A percentile compares a stretch with the other conserved stretches of the same genome.
These are phyloP conservation scores for Ridgeia piscesae DNA, from an alignment of 1,140 invertebrate species.

Conservation along the genomic window DNA sequence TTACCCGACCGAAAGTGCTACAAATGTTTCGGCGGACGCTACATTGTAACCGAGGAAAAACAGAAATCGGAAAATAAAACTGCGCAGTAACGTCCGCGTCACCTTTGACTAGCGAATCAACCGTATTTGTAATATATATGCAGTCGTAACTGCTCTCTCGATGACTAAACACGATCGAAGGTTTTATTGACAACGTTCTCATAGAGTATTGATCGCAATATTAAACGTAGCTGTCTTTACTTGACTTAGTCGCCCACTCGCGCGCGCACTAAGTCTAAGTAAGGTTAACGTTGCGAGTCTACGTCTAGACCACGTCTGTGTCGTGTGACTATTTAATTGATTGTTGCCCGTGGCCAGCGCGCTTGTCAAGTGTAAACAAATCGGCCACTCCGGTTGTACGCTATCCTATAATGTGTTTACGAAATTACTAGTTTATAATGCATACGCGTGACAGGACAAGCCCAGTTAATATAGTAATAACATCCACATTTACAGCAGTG, in stretches of 20 bases:
- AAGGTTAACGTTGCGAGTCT: not conserved
- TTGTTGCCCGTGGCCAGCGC: not conserved
- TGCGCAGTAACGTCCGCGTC: not conserved
- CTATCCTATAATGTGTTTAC: not conserved
- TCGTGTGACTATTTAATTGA: not conserved
- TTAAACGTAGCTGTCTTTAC: not conserved
- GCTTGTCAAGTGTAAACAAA: not conserved
- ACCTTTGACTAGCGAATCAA: not conserved
- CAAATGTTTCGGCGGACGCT: not conserved
- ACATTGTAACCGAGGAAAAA: not conserved
- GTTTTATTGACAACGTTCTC: not conserved
- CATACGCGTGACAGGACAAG: too few species aligned
- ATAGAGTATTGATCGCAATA: not conserved
- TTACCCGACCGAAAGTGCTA: not conserved
- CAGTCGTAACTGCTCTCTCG: not conserved
- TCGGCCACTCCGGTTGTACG: not conserved
- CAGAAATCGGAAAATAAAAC: not conserved
- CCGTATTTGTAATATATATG: not conserved
- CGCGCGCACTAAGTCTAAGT: too few species aligned
- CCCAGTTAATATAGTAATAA: too few species aligned
- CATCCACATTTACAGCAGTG: too few species aligned
- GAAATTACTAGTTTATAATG: not conserved
- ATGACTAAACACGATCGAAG: not conserved
- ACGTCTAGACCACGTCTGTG: not conserved
- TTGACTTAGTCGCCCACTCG: too few species aligned